Evolutionary conservation across 2,888 invertebrate species (phyloP).

Genomic region (Eucera pruinosa): DNA sequence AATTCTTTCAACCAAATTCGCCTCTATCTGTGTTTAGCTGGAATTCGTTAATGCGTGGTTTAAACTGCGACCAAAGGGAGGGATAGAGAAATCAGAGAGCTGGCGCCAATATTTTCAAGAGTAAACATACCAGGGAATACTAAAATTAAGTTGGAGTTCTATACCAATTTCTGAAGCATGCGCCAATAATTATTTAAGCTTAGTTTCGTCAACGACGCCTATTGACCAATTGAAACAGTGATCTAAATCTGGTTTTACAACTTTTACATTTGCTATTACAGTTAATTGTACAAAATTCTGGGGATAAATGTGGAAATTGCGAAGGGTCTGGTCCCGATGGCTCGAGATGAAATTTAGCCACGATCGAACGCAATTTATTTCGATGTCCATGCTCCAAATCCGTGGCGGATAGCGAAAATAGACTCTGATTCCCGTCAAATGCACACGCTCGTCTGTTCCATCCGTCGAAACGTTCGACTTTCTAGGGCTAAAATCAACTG

Average conservation of each 20-base stretch:
- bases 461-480: constrained; percentile 9
- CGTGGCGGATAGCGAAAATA: constrained; percentile 40
- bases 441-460: constrained; percentile 8
- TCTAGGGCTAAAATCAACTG: constrained; percentile 6
- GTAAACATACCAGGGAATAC: constrained; percentile 24
- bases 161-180: not conserved
- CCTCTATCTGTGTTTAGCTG: not conserved
- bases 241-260: not conserved
- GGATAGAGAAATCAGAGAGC: not conserved
- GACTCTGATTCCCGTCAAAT: constrained; percentile 29
- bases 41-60: not conserved
- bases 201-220: not conserved
- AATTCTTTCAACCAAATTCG: constrained; percentile 9
- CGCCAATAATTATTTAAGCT: constrained; percentile 23
- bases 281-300: not conserved
- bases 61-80: not conserved
- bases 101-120: constrained; percentile 19
- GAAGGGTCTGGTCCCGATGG: not conserved
- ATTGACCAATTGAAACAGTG: not conserved
- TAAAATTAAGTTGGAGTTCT: constrained; percentile 34
- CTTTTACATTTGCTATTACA: not conserved
- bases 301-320: not conserved
- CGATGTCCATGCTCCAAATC: constrained; percentile 37
- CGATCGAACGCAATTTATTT: constrained; percentile 48
- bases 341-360: constrained; percentile 18